These are phyloP conservation scores for Sakesphorus luctuosus DNA, from an alignment of 2,113 vertebrate genomes.

Conservation along the genomic window DNA sequence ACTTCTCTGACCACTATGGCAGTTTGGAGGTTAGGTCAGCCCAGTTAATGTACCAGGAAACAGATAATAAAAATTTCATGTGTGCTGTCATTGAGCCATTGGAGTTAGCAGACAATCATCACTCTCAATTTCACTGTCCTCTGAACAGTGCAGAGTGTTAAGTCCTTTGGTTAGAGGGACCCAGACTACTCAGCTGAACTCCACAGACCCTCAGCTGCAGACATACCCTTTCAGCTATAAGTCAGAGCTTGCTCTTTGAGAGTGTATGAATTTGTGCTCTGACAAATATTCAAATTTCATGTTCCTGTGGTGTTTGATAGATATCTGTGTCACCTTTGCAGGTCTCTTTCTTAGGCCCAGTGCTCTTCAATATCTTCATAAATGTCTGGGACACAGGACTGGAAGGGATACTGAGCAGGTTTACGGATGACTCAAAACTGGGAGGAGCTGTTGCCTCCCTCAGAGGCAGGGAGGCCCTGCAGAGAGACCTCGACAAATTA, in stretches of 20 bases:
- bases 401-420: not conserved
- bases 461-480: not conserved
- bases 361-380: not conserved
- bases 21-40: not conserved
- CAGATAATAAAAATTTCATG: slow-evolving; percentile 20
- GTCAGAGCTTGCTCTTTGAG: not conserved
- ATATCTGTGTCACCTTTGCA: not conserved
- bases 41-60: slow-evolving; percentile 26
- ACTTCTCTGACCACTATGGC: not conserved
- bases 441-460: not conserved
- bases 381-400: not conserved
- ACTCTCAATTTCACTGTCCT: not conserved
- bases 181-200: not conserved
- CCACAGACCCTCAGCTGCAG: not conserved
- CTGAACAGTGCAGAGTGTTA: not conserved
- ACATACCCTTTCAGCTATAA: not conserved
- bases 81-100: not conserved
- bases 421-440: not conserved
- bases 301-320: not conserved
- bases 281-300: not conserved
- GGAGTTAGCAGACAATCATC: not conserved
- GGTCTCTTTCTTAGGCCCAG: not conserved
- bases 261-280: not conserved
- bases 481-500: not conserved
- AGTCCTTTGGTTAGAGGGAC: not conserved